A percentile compares a stretch with the other conserved stretches of the same genome.
These are phyloP conservation scores for Drosophila diplacantha DNA, from an alignment of 2,888 invertebrate species.

Conservation along the genomic window DNA sequence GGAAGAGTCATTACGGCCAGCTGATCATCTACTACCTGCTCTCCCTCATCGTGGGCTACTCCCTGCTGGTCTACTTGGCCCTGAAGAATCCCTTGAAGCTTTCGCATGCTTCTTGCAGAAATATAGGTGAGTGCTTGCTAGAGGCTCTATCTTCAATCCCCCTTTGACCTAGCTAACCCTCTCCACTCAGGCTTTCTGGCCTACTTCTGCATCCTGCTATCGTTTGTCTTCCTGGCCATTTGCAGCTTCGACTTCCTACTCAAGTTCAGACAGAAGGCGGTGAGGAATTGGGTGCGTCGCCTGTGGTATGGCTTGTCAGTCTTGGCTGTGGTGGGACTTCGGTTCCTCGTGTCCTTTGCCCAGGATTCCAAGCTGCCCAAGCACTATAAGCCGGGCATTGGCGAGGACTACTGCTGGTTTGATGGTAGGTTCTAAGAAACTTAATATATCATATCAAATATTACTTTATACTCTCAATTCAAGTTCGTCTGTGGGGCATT, in stretches of 20 bases:
- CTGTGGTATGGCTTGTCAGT: conserved; percentile 49
- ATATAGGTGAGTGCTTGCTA: conserved; percentile 51
- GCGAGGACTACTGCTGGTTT: conserved; percentile 71
- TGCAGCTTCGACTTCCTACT: conserved; percentile 69
- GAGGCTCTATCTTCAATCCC: too few relatives aligned
- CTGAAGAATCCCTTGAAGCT: conserved; percentile 70
- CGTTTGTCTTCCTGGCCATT: conserved; percentile 65
- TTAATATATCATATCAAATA: not conserved
- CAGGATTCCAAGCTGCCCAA: conserved; percentile 66
- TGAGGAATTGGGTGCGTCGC: conserved; percentile 63
- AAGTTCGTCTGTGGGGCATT: conserved; percentile 73
- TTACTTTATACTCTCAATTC: conserved; percentile 1
- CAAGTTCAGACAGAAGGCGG: conserved; percentile 55
- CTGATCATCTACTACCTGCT: conserved; percentile 67
- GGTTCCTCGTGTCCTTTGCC: conserved; percentile 61
- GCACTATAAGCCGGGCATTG: conserved; percentile 68
- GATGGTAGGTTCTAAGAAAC: conserved; percentile 50
- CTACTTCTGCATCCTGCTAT: conserved; percentile 67
- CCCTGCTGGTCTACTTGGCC: conserved; percentile 63
- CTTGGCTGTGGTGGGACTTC: conserved; percentile 49
- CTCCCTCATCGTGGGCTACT: conserved; percentile 57
- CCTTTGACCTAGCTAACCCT: not conserved
- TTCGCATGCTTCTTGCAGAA: conserved; percentile 64
- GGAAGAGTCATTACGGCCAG: conserved; percentile 69
- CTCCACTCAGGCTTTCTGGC: conserved; percentile 61